phyloP scores from a whole-genome alignment of 53 echinoderm and acorn worm genomes.

The Hippasteria phrygiana region DNA sequence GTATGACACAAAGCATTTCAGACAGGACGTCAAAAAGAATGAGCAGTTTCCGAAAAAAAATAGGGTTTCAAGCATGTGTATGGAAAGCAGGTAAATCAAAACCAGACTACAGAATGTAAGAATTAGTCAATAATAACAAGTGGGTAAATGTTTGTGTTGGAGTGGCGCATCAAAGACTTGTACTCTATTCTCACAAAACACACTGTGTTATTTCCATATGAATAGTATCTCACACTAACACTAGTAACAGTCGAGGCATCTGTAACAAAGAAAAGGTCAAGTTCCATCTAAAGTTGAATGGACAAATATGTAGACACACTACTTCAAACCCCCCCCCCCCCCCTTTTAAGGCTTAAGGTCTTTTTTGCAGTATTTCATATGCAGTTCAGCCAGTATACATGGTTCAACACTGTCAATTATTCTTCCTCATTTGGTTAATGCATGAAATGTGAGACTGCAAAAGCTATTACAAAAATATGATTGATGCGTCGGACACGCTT shows the following conservation, averaged over 20 bases:
- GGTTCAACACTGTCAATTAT: too few relatives aligned
- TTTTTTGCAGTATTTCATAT: too few relatives aligned
- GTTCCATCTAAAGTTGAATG: too few relatives aligned
- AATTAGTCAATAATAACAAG: neutral
- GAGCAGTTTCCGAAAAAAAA: neutral
- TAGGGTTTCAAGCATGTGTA: neutral
- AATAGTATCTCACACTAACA: neutral
- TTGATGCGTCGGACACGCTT: too few relatives aligned
- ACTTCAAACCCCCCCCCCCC: too few relatives aligned
- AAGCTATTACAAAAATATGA: too few relatives aligned
- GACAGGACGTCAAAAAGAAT: neutral
- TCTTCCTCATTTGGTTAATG: too few relatives aligned
- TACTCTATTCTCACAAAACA: slow-evolving; percentile 16
- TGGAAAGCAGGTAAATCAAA: neutral
- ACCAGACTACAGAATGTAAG: neutral
- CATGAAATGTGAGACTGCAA: too few relatives aligned
- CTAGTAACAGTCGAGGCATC: neutral
- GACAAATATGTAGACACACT: too few relatives aligned
- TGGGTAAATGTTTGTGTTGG: slow-evolving; percentile 28
- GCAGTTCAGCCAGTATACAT: too few relatives aligned
- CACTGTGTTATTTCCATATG: slow-evolving; percentile 3
- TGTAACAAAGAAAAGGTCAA: too few relatives aligned
- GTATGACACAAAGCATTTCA: neutral
- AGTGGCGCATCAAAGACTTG: slow-evolving; percentile 4
- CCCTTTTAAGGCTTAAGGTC: too few relatives aligned